Conservation (phyloP, 2,113 vertebrate species). For the Ahaetulla prasina region DNA sequence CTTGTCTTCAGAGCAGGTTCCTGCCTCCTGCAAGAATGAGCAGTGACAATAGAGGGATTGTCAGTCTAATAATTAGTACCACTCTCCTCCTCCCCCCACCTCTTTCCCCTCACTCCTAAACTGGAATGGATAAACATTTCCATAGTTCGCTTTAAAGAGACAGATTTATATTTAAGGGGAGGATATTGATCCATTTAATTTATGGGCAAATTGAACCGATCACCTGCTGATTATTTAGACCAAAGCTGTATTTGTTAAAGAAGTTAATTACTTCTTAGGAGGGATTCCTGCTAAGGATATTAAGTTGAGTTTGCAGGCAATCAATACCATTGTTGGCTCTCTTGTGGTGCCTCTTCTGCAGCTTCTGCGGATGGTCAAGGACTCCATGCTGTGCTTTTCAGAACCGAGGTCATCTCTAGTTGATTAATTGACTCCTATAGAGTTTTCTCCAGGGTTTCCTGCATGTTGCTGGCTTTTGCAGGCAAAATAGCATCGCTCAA, state of each 20-base stretch:
- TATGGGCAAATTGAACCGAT: constrained; percentile 11
- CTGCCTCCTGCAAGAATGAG: background rate
- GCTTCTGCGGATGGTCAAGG: background rate
- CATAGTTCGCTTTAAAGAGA: background rate
- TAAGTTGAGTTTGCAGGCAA: constrained; percentile 3
- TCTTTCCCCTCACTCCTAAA: background rate
- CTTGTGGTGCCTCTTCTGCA: background rate
- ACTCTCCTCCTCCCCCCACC: no score
- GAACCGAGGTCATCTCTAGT: background rate
- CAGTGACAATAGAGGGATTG: background rate
- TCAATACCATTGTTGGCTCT: background rate
- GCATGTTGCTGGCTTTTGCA: background rate
- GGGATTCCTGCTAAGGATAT: constrained; percentile 6
- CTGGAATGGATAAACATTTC: background rate
- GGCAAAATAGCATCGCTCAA: background rate
- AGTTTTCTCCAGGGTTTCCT: background rate
- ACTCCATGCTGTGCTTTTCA: background rate
- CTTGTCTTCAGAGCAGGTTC: background rate
- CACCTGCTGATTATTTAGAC: constrained; percentile 23
- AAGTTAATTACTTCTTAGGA: constrained; percentile 21
- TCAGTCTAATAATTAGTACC: background rate
- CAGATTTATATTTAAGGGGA: background rate
- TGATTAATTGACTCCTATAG: background rate
- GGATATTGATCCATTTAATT: constrained; percentile 11
- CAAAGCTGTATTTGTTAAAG: background rate